Percentiles rank a stretch among this genome's conserved stretches.
These are phyloP conservation scores for Neogobius melanostomus DNA, from an alignment of 2,113 vertebrate species.

Conservation along the genomic window DNA sequence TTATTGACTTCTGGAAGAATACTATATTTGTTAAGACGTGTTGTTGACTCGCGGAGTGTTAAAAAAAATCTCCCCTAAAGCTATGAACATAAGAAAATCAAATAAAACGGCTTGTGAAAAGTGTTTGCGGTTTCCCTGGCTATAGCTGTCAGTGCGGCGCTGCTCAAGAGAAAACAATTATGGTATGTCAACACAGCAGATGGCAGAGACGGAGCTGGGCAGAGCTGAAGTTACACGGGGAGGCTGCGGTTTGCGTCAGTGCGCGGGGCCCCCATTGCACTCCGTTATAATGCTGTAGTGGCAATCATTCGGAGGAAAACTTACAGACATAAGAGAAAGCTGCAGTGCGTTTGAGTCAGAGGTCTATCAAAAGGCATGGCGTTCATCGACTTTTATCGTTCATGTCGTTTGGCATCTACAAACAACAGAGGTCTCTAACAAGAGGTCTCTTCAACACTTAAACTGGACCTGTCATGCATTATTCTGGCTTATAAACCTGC, in stretches of 20 bases:
- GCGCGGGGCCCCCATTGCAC: not conserved
- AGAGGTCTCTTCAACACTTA: no score
- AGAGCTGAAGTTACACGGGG: not conserved
- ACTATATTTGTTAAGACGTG: not conserved
- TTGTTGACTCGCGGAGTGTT: not conserved
- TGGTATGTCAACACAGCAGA: not conserved
- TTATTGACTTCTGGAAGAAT: not conserved
- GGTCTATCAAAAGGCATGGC: no score
- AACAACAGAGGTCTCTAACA: no score
- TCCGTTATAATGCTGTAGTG: not conserved
- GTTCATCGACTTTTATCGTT: not conserved
- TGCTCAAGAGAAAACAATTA: not conserved
- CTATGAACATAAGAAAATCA: not conserved
- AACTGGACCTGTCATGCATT: no score
- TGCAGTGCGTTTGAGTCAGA: not conserved
- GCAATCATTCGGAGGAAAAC: not conserved
- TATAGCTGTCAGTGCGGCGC: not conserved
- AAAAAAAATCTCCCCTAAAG: not conserved
- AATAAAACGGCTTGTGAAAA: not conserved
- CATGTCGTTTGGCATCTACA: not conserved
- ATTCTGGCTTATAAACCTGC: no score
- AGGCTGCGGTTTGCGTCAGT: constrained; percentile 2
- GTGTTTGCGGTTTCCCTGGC: not conserved
- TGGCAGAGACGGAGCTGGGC: not conserved
- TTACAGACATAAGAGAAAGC: not conserved